A percentile compares a stretch with the other conserved stretches of the same genome.
These are phyloP conservation scores for Temnothorax ravouxi DNA, from an alignment of 2,888 invertebrate genomes.

Conservation along the genomic window DNA sequence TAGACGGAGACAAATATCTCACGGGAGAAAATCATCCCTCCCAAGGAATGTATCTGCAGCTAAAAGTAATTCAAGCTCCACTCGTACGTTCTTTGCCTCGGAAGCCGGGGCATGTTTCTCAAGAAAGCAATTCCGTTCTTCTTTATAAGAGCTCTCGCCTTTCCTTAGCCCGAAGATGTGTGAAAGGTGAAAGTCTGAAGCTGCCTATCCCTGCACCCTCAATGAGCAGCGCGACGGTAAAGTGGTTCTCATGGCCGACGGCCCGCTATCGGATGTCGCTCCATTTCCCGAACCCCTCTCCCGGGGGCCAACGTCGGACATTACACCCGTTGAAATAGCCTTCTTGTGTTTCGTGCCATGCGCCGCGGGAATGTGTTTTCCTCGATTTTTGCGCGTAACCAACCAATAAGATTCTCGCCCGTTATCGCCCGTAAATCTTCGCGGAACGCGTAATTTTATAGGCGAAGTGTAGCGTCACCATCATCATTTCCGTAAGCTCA, in stretches of 20 bases:
- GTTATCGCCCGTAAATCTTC: constrained; percentile 34
- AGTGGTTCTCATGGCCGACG: constrained; percentile 51
- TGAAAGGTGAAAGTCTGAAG: constrained; percentile 20
- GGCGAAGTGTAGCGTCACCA: neutral
- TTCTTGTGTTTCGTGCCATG: constrained; percentile 54
- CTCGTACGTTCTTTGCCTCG: constrained; percentile 40
- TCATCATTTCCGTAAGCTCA: constrained; percentile 11
- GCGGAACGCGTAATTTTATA: constrained; percentile 29
- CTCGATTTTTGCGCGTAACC: neutral
- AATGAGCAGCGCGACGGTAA: constrained; percentile 50
- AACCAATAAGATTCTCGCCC: neutral
- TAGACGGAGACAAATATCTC: constrained; percentile 29
- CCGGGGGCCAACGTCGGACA: constrained; percentile 36
- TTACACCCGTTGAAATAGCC: constrained; percentile 59
- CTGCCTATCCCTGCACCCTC: constrained; percentile 26
- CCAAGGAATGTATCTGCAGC: constrained; percentile 33
- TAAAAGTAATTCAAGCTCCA: constrained; percentile 47
- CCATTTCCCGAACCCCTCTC: constrained; percentile 60
- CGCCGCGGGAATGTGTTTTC: neutral
- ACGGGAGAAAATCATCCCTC: constrained; percentile 26
- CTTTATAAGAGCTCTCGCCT: constrained; percentile 37
- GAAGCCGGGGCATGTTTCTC: constrained; percentile 48
- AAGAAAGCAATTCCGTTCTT: constrained; percentile 49
- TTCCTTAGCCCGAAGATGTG: constrained; percentile 17
- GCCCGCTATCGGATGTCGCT: constrained; percentile 60